A percentile compares a stretch with the other conserved stretches of the same genome.
Evolutionary conservation across 2,888 invertebrate genomes (phyloP).

Genomic region (Deilephila elpenor): DNA sequence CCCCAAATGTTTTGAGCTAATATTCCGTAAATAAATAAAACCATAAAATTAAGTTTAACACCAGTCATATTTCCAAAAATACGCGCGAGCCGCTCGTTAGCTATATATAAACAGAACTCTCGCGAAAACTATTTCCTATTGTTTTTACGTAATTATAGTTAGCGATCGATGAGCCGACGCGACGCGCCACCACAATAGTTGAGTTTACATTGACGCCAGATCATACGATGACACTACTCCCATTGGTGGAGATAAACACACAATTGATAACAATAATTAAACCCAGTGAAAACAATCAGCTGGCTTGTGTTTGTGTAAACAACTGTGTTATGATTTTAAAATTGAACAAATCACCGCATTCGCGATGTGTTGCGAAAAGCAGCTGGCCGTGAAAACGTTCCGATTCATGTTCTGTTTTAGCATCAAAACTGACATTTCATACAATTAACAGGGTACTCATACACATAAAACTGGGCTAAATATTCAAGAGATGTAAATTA

Average conservation of each 20-base stretch:
- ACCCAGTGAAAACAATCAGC: slow-evolving; percentile 45
- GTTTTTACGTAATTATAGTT: slow-evolving; percentile 44
- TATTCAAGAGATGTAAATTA: no score
- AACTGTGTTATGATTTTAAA: slow-evolving; percentile 40
- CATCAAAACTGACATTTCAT: neutral
- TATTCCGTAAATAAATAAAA: slow-evolving; percentile 62
- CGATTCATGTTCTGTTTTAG: neutral
- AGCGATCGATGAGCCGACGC: slow-evolving; percentile 33
- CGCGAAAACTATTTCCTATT: slow-evolving; percentile 39
- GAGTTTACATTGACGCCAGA: slow-evolving; percentile 32
- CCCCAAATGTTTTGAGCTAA: slow-evolving; percentile 68
- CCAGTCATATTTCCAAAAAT: slow-evolving; percentile 56
- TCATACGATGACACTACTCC: slow-evolving; percentile 47
- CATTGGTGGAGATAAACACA: slow-evolving; percentile 47
- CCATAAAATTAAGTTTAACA: slow-evolving; percentile 55
- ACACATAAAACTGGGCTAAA: no score
- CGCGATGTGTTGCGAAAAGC: neutral
- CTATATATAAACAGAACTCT: slow-evolving; percentile 31
- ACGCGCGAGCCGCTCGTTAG: slow-evolving; percentile 5
- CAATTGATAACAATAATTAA: slow-evolving; percentile 51
- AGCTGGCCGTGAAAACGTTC: neutral
- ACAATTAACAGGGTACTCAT: neutral
- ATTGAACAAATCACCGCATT: neutral
- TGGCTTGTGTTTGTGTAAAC: slow-evolving; percentile 45
- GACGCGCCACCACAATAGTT: slow-evolving; percentile 11